A percentile compares a stretch with the other conserved stretches of the same genome.
These are phyloP conservation scores for Hormiphora californensis DNA, from an alignment of 37 sponge, comb jelly and placozoan species.

Conservation along the genomic window DNA sequence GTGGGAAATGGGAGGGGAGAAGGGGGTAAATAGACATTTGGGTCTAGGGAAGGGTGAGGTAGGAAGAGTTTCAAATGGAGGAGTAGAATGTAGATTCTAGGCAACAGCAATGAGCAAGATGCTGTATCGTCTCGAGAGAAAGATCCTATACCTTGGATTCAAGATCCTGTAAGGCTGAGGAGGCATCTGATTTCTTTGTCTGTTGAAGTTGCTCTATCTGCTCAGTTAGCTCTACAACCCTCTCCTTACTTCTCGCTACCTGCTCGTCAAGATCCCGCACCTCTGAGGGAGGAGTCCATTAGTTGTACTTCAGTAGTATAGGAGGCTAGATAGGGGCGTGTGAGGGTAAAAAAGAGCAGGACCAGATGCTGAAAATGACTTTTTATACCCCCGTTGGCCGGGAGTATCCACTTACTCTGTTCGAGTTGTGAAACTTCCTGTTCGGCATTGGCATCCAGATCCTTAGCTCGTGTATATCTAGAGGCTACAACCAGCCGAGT, in stretches of 20 bases:
- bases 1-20: no score
- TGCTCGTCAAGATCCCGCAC: background rate
- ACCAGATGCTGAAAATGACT: no score
- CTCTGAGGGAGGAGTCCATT: background rate
- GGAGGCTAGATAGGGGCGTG: background rate
- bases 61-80: no score
- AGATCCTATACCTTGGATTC: background rate
- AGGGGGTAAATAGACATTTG: no score
- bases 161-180: background rate
- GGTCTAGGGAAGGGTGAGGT: no score
- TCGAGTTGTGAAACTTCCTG: background rate
- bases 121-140: no score
- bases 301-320: background rate
- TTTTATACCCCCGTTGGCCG: no score
- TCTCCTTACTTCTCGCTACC: background rate
- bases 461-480: conserved; percentile 76
- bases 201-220: background rate
- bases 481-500: conserved; percentile 70
- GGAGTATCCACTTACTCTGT: conserved; percentile 11
- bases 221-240: background rate
- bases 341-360: background rate
- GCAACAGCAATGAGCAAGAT: no score
- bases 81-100: no score
- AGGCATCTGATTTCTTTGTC: conserved; percentile 22
- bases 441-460: background rate